Evolutionary conservation across 37 sponge, comb jelly and placozoan species (phyloP).

Genomic region (Cliona cf. orientalis): DNA sequence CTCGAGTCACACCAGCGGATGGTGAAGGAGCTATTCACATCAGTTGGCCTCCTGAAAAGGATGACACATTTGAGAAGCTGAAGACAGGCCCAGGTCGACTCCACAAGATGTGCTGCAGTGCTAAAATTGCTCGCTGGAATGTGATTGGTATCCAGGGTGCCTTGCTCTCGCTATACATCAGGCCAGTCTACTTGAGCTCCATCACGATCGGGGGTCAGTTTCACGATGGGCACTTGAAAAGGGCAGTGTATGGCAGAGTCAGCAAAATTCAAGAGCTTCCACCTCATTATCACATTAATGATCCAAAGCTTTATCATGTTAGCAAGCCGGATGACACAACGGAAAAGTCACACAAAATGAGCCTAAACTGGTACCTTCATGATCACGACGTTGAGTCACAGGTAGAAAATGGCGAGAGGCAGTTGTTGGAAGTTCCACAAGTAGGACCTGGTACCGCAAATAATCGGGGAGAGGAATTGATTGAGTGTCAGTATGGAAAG

Average conservation of each 20-base stretch:
- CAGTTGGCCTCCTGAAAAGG: conserved; percentile 31
- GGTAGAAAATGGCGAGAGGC: no score
- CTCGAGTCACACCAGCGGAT: background rate
- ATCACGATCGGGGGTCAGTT: conserved; percentile 49
- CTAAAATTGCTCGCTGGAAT: conserved; percentile 84
- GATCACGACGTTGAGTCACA: no score
- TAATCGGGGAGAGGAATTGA: no score
- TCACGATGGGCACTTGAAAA: background rate
- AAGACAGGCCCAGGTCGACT: conserved; percentile 67
- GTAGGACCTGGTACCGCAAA: no score
- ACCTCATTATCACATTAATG: background rate
- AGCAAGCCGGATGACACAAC: no score
- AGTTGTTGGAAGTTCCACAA: no score
- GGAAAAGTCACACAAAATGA: no score
- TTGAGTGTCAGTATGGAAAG: no score
- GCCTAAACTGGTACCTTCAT: no score
- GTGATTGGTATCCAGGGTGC: conserved; percentile 74
- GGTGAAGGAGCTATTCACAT: conserved; percentile 8
- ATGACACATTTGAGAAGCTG: conserved; percentile 71
- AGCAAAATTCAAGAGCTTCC: background rate
- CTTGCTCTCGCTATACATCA: conserved; percentile 59
- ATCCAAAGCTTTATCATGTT: no score
- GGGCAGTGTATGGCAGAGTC: background rate
- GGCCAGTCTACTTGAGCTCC: conserved; percentile 79
- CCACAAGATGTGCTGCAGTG: conserved; percentile 82